A percentile compares a stretch with the other conserved stretches of the same genome.
These are phyloP conservation scores for Yponomeuta evonymella DNA, from an alignment of 2,888 invertebrate species.

Conservation along the genomic window DNA sequence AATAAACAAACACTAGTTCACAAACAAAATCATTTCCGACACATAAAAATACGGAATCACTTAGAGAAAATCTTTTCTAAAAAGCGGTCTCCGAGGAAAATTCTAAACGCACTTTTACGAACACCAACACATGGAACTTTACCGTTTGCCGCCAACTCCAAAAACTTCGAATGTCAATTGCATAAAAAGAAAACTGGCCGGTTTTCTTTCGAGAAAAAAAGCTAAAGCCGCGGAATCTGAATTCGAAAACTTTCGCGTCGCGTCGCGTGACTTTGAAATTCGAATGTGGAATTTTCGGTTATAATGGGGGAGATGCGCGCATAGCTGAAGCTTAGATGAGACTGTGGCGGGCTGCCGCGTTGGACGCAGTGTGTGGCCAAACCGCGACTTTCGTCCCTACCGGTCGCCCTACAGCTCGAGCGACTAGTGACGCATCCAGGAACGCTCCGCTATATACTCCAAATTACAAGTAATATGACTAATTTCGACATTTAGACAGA, in stretches of 20 bases:
- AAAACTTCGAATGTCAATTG: constrained; percentile 37
- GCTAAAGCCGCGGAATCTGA: constrained; percentile 36
- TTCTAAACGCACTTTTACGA: constrained; percentile 56
- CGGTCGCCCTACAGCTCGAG: constrained; percentile 69
- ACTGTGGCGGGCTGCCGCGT: constrained; percentile 65
- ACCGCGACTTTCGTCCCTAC: constrained; percentile 72
- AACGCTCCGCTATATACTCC: constrained; percentile 21
- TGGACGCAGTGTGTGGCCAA: constrained; percentile 62
- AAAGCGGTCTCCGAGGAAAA: constrained; percentile 58
- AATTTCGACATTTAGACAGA: not conserved
- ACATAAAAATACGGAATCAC: constrained; percentile 55
- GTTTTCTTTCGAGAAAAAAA: constrained; percentile 21
- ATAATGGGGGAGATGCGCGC: constrained; percentile 72
- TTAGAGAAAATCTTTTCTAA: constrained; percentile 32
- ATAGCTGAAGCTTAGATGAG: constrained; percentile 75
- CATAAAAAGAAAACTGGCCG: not conserved
- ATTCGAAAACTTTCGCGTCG: constrained; percentile 52
- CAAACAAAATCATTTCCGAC: constrained; percentile 47
- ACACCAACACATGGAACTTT: constrained; percentile 64
- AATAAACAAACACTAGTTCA: constrained; percentile 60
- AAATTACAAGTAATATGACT: not conserved
- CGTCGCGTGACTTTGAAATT: constrained; percentile 53
- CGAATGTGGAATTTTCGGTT: constrained; percentile 63
- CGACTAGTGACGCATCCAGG: constrained; percentile 70
- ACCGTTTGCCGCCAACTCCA: constrained; percentile 63